Base-by-base conservation (phyloP, 2,113 vertebrate genomes). In the Chaenogobius annularis region DNA sequence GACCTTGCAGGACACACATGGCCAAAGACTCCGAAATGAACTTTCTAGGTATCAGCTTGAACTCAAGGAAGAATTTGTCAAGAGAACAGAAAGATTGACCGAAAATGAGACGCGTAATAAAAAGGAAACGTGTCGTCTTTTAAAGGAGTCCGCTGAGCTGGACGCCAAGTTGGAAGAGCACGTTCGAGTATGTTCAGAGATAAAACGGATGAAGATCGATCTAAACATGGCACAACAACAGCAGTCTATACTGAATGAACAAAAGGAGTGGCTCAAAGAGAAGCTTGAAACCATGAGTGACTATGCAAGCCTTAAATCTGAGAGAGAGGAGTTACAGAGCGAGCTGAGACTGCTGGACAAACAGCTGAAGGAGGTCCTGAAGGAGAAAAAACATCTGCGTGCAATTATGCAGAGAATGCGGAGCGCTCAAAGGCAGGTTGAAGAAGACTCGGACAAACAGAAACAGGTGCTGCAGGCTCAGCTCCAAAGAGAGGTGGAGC, bases 21-120 rank as follows among this genome's bases (percentile, higher is more conserved):
- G 98, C 8, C 95, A 96, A 72, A 96, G 87, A 69, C 90, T 99
- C 61, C 93, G 94, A 84, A 95, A 88, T 20, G 96, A 98, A 79
- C 87, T 97, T 20, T 89, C 93, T 13, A 96, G 93, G 97, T 95
- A 94, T 63, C 93, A 97, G 74, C 89, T 95, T 70, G 96, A 98
- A 75, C 81, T 99, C n/a, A 96, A 96, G 78, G 94, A 97, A 10
- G 94, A 96, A 20, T 95, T 95, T 54, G 80, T 93, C 56, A 83
- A 84, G 76, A 97, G 95, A 90, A 92, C 92, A 10, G 93, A 92
- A 73, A 92, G 87, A 72, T 88, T 98, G n/a, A 82, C 86, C 0
- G 94, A 95, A 85, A 94, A 94, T 52, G 96, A 98, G 87, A 95
- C 87, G 72, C 93, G 87, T 91, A 95, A 94, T 91, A 94, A 95